Base-by-base conservation (phyloP, 2,888 invertebrate species). In the Lamproptera curius region DNA sequence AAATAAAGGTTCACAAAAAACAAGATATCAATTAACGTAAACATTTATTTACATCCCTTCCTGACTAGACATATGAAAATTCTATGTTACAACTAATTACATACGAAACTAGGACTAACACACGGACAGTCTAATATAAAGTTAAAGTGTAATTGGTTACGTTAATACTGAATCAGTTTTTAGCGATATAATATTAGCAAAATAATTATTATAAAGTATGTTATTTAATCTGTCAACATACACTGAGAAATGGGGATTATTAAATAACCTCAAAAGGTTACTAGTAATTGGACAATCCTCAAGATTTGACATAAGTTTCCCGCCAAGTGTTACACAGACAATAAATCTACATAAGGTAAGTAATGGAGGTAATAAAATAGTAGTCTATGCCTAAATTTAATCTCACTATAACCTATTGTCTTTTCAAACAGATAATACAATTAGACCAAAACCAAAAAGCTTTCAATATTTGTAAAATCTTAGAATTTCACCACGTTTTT, bases 11-110 rank as follows among this genome's bases (percentile, higher is more conserved):
- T n/a, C n/a, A n/a, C n/a, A n/a, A n/a, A n/a, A n/a, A n/a, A n/a
- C n/a, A n/a, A n/a, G n/a, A n/a, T n/a, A n/a, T n/a, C 6, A 6
- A 9, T 28, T 28, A 15, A 16, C 36, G 34, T 13, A 47, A 16
- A 20, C 16, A 44, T 50, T 44, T 44, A 48, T 52, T 53, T 51
- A 51, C 53, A 51, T 47, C 53, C 53, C 48, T 50, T 44, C 53
- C 46, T 56, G 56, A 56, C 56, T 56, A 56, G 56, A 56, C 40
- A 46, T 46, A 39, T 52, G 33, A 46, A 46, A 44, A 50, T 46
- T 34, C 16, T 38, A 39, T n/a, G 17, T 42, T 49, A 51, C 11
- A 41, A n/a, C 35, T 23, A 39, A 11, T 42, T 8, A 14, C 14
- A 34, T 15, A 26, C 35, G 38, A n/a, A n/a, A n/a, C n/a, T 13